phyloP scores from a whole-genome alignment of 2,888 invertebrate genomes.

The Drosophila incognita region DNA sequence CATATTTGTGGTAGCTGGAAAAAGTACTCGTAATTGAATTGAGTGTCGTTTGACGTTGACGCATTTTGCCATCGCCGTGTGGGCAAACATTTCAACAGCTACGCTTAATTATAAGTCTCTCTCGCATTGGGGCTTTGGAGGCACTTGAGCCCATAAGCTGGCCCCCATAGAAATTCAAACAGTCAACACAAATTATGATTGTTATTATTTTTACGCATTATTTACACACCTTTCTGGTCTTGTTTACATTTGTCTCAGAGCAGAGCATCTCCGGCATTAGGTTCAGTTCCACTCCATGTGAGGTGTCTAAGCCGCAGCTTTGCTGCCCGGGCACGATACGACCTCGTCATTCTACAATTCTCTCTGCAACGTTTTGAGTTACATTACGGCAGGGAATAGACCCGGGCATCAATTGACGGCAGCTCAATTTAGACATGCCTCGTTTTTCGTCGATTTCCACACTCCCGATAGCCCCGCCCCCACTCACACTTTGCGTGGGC shows the following conservation, averaged over 20 bases:
- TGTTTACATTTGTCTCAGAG: constrained; percentile 60
- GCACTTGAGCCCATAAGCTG: constrained; percentile 51
- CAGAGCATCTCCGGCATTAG: constrained; percentile 16
- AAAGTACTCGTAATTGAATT: constrained; percentile 58
- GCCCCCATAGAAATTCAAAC: constrained; percentile 50
- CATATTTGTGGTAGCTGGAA: constrained; percentile 46
- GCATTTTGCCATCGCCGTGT: constrained; percentile 38
- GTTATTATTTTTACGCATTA: constrained; percentile 79
- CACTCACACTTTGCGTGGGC: constrained; percentile 68
- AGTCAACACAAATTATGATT: constrained; percentile 77
- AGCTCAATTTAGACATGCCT: constrained; percentile 75
- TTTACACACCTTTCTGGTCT: constrained; percentile 76
- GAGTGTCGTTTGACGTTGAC: constrained; percentile 26
- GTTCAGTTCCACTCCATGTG: constrained; percentile 29
- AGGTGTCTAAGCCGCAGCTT: constrained; percentile 66
- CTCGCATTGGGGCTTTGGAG: constrained; percentile 8
- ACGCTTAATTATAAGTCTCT: constrained; percentile 70
- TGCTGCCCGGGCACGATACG: constrained; percentile 61
- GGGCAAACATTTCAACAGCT: constrained; percentile 74
- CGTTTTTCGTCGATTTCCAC: constrained; percentile 63
- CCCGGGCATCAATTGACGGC: constrained; percentile 66
- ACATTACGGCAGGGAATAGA: constrained; percentile 34
- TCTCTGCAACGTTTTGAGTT: constrained; percentile 55
- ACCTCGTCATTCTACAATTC: constrained; percentile 71
- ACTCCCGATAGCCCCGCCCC: constrained; percentile 39